Evolutionary conservation across 2,888 invertebrate genomes (phyloP).

Genomic region (Abscondita cerata): DNA sequence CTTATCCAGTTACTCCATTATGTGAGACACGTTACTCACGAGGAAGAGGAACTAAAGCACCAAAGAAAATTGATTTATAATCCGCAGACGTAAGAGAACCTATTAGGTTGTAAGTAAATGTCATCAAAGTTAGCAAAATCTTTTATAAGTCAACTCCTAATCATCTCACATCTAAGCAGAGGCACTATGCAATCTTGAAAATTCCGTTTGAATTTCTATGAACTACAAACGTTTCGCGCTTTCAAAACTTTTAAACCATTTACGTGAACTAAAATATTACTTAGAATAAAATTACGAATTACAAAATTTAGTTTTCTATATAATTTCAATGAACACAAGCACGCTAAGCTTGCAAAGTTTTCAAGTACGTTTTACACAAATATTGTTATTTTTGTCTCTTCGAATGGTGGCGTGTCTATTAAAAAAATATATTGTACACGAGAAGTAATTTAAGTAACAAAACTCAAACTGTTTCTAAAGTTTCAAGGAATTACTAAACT

Average conservation of each 20-base stretch:
- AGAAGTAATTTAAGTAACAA: no score
- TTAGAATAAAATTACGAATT: slow-evolving; percentile 10
- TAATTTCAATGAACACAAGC: slow-evolving; percentile 1
- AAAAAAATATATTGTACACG: no score
- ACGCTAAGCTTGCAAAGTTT: slow-evolving; percentile 2
- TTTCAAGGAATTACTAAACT: no score
- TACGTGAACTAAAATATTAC: slow-evolving; percentile 14
- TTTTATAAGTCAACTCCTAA: slow-evolving; percentile 31
- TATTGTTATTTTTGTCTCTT: no score
- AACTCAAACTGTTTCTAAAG: no score
- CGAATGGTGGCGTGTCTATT: no score
- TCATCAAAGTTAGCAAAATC: slow-evolving; percentile 32
- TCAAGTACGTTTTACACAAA: background rate
- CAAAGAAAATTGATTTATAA: slow-evolving; percentile 48
- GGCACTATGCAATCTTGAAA: background rate
- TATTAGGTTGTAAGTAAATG: slow-evolving; percentile 33
- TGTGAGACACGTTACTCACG: slow-evolving; percentile 40
- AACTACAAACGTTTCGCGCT: background rate
- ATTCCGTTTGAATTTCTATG: slow-evolving; percentile 2
- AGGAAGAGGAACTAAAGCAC: slow-evolving; percentile 39
- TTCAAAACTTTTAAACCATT: slow-evolving; percentile 1
- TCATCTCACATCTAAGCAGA: slow-evolving; percentile 18
- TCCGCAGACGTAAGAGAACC: slow-evolving; percentile 36
- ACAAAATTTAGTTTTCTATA: slow-evolving; percentile 10
- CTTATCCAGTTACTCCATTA: slow-evolving; percentile 47